Evolutionary conservation across 2,888 invertebrate species (phyloP).

Genomic region (Melinaea marsaeus): DNA sequence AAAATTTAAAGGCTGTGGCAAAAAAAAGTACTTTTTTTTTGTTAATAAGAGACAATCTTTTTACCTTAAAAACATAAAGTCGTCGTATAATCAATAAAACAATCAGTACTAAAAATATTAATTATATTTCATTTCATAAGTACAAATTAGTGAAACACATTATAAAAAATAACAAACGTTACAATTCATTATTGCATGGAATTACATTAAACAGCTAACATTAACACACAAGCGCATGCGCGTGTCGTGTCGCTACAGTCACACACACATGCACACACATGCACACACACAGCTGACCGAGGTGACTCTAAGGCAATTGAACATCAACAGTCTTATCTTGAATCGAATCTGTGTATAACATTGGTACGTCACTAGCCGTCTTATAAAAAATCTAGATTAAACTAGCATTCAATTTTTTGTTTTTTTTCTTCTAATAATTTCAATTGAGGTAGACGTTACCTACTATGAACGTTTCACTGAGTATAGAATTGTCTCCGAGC

Average conservation of each 20-base stretch:
- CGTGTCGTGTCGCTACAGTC: slow-evolving; percentile 16
- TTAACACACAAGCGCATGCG: slow-evolving; percentile 30
- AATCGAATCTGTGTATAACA: slow-evolving; percentile 15
- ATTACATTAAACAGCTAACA: slow-evolving; percentile 34
- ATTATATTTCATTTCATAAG: slow-evolving; percentile 68
- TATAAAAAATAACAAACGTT: slow-evolving; percentile 58
- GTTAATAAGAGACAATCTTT: background rate
- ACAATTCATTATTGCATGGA: slow-evolving; percentile 33
- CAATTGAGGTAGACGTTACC: background rate
- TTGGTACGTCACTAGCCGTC: slow-evolving; percentile 9
- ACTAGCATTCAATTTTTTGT: background rate
- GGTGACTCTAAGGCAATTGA: slow-evolving; percentile 30
- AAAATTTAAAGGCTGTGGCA: background rate
- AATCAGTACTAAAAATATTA: slow-evolving; percentile 60
- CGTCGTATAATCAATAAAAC: slow-evolving; percentile 33
- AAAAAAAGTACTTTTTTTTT: no score
- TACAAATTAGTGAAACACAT: slow-evolving; percentile 54
- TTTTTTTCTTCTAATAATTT: background rate
- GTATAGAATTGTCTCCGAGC: no score
- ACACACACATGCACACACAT: background rate
- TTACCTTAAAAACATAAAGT: background rate
- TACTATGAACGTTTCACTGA: background rate
- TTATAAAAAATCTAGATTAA: slow-evolving; percentile 2
- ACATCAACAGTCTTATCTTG: slow-evolving; percentile 30
- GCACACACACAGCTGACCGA: slow-evolving; percentile 13